Percentiles rank a stretch among this genome's conserved stretches.
Evolutionary conservation across 2,113 vertebrate species (phyloP).

Genomic region (Zingel zingel): DNA sequence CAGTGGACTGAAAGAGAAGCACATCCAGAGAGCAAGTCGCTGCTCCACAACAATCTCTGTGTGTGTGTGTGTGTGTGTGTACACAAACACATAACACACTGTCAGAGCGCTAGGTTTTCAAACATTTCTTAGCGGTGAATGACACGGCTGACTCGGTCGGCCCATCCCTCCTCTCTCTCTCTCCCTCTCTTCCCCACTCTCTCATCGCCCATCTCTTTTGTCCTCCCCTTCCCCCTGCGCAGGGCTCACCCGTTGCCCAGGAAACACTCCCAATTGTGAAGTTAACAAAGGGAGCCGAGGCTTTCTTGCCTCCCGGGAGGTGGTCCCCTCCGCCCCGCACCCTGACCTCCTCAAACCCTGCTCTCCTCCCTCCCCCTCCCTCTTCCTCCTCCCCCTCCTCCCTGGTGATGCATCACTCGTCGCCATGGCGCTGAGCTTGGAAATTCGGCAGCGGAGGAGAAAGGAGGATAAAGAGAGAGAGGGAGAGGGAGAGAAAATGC

Average conservation of each 20-base stretch:
- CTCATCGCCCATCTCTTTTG: slow-evolving; percentile 64
- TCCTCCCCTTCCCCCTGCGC: slow-evolving; percentile 72
- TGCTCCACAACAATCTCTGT: slow-evolving; percentile 53
- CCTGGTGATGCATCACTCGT: slow-evolving; percentile 78
- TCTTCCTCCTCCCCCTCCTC: slow-evolving; percentile 46
- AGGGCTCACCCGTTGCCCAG: slow-evolving; percentile 82
- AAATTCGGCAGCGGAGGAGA: slow-evolving; percentile 69
- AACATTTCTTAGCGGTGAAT: slow-evolving; percentile 64
- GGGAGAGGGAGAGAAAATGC: not conserved
- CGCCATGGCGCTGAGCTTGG: slow-evolving; percentile 77
- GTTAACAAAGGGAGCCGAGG: slow-evolving; percentile 82
- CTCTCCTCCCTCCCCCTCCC: slow-evolving; percentile 58
- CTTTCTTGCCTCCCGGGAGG: slow-evolving; percentile 83
- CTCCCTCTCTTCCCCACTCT: slow-evolving; percentile 37
- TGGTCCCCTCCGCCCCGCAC: slow-evolving; percentile 80
- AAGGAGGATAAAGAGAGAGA: slow-evolving; percentile 28
- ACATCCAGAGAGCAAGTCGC: slow-evolving; percentile 56
- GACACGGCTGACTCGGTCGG: slow-evolving; percentile 66
- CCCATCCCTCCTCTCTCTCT: slow-evolving; percentile 56
- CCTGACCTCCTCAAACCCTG: slow-evolving; percentile 82
- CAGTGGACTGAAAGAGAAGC: slow-evolving; percentile 67
- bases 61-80: slow-evolving; percentile 37
- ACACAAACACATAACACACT: slow-evolving; percentile 39
- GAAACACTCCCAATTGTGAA: slow-evolving; percentile 86
- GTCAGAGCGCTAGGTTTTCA: slow-evolving; percentile 51